These are phyloP conservation scores for Leptinotarsa defecta DNA, from an alignment of 1,140 invertebrate species.

Conservation along the genomic window DNA sequence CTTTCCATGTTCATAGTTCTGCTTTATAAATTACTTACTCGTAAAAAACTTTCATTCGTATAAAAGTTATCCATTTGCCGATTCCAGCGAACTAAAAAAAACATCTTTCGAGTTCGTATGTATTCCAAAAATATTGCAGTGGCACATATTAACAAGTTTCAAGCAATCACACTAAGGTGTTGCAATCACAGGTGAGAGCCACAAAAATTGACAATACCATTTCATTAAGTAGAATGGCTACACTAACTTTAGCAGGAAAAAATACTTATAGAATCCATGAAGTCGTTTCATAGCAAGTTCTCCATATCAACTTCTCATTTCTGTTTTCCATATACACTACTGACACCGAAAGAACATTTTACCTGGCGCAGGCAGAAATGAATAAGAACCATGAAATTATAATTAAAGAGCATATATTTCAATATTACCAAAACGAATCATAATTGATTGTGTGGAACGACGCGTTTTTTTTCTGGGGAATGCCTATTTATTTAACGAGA, in stretches of 20 bases:
- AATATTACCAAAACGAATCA: conserved; percentile 24
- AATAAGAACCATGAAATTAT: conserved; percentile 19
- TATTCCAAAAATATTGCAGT: too few species aligned
- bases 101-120: too few species aligned
- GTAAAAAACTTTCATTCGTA: too few species aligned
- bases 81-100: too few species aligned
- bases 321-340: not conserved
- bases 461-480: not conserved
- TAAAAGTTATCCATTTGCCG: too few species aligned
- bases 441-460: conserved; percentile 17
- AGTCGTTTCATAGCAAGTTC: not conserved
- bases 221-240: not conserved
- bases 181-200: too few species aligned
- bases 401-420: conserved; percentile 13
- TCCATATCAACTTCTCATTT: not conserved
- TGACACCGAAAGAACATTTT: conserved; percentile 6
- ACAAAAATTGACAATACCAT: not conserved
- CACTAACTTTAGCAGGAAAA: not conserved
- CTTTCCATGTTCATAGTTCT: too few species aligned
- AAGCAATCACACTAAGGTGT: too few species aligned
- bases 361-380: conserved; percentile 8
- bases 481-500: not conserved
- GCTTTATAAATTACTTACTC: too few species aligned
- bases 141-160: too few species aligned
- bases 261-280: not conserved